These are phyloP conservation scores for Oscheius onirici DNA, from an alignment of 2,888 invertebrate species.

Conservation along the genomic window DNA sequence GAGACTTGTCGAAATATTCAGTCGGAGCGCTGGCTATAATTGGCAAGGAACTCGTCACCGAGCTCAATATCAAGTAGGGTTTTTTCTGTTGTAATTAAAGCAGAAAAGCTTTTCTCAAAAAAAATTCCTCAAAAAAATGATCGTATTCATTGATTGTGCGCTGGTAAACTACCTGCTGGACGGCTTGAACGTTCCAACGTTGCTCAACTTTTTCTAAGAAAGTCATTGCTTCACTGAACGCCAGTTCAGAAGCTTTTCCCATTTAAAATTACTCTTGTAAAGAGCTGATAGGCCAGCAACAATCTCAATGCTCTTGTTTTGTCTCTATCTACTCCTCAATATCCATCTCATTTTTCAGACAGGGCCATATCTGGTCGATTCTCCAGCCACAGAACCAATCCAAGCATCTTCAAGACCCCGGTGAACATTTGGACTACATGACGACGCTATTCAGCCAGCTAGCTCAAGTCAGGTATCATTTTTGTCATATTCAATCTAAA, in stretches of 20 bases:
- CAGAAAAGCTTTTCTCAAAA: neutral
- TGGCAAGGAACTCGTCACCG: conserved; percentile 48
- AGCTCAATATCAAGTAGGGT: conserved; percentile 44
- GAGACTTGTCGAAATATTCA: conserved; percentile 38
- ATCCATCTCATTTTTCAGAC: conserved; percentile 48
- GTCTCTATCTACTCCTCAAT: no score
- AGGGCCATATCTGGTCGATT: conserved; percentile 33
- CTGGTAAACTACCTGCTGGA: no score
- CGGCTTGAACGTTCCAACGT: no score
- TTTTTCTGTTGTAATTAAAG: neutral
- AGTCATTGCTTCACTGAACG: no score
- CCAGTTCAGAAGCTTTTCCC: no score
- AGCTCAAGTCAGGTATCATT: conserved; percentile 51
- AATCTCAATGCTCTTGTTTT: no score
- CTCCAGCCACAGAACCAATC: no score
- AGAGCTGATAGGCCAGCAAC: no score
- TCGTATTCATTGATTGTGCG: neutral
- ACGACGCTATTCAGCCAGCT: conserved; percentile 41
- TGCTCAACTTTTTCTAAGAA: conserved; percentile 1
- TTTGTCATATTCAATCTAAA: no score
- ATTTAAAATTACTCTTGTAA: no score
- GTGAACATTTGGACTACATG: conserved; percentile 40
- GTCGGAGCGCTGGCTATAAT: conserved; percentile 44
- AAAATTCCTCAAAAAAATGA: neutral
- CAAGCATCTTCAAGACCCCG: conserved; percentile 37